Base-by-base conservation (phyloP, 1,140 invertebrate species). In the Dendrolimus kikuchii region DNA sequence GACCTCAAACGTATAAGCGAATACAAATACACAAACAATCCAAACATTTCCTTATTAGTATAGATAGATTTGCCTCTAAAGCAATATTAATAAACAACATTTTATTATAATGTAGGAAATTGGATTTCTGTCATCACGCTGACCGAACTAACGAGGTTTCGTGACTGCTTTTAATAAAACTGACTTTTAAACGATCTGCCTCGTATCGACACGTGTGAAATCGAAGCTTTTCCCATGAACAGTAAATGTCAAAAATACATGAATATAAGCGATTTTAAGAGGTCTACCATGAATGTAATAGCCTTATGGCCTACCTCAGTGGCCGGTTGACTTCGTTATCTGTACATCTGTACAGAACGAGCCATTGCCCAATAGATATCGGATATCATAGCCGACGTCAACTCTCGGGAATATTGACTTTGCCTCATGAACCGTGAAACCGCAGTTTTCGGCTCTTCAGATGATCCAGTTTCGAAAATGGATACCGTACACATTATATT, bases 241-340 rank as follows among this genome's bases (percentile, higher is more conserved):
- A 69, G 62, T 74, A 68, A 70, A 80, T 65, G 60, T 74, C 71
- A 73, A 70, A 73, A 74, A 59, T 64, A 59, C 50, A 58, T 63
- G 53, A 64, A 53, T 68, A 66, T 64, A 69, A 63, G 63, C 61
- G 63, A 65, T 60, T 68, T 59, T 65, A 65, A 71, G 62, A 41
- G 59, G 60, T 73, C 62, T 74, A 72, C 74, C 77, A 81, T 75
- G 71, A 71, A 66, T 60, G 58, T 59, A 57, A 55, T 57, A 55
- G 64, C 67, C 72, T 73, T 59, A 55, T 57, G 57, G 64, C 67
- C 72, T 73, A 77, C 80, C 72, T 72, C 74, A 77, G 74, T 76
- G 74, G 77, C 75, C 60, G 52, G 23, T 49, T 54, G 52, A 44
- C 36, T 62, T 65, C 57, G 69, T 74, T 77, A 85, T 73, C 65